Percentiles rank a stretch among this genome's conserved stretches.
These are phyloP conservation scores for Heliothis peltigera DNA, from an alignment of 2,888 invertebrate species.

Conservation along the genomic window DNA sequence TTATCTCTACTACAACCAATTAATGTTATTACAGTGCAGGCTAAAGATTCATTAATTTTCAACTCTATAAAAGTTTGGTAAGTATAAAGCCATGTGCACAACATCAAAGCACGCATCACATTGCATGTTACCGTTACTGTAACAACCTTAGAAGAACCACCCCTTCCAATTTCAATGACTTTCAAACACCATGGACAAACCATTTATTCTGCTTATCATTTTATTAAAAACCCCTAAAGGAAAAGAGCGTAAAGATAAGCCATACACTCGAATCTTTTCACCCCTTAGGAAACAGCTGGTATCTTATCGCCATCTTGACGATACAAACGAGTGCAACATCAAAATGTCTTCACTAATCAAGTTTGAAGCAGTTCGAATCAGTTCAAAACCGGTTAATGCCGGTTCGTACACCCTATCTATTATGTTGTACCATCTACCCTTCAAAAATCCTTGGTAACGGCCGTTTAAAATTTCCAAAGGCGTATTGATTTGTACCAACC, in stretches of 20 bases:
- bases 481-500: constrained; percentile 83
- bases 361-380: constrained; percentile 56
- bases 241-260: constrained; percentile 13
- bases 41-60: no score
- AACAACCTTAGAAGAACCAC: no score
- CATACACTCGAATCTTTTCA: constrained; percentile 14
- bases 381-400: constrained; percentile 55
- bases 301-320: constrained; percentile 56
- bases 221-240: constrained; percentile 6
- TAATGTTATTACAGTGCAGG: no score
- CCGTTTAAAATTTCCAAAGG: constrained; percentile 83
- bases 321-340: constrained; percentile 60
- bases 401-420: constrained; percentile 58
- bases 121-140: no score
- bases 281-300: constrained; percentile 39
- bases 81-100: neutral
- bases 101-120: neutral
- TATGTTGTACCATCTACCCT: constrained; percentile 61
- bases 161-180: neutral
- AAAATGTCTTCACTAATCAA: constrained; percentile 62
- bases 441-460: constrained; percentile 76
- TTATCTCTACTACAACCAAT: no score
- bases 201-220: constrained; percentile 1
- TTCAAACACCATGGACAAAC: constrained; percentile 5
- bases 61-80: no score